Base-by-base conservation (phyloP, 2,888 invertebrate genomes). In the Alitta virens region DNA sequence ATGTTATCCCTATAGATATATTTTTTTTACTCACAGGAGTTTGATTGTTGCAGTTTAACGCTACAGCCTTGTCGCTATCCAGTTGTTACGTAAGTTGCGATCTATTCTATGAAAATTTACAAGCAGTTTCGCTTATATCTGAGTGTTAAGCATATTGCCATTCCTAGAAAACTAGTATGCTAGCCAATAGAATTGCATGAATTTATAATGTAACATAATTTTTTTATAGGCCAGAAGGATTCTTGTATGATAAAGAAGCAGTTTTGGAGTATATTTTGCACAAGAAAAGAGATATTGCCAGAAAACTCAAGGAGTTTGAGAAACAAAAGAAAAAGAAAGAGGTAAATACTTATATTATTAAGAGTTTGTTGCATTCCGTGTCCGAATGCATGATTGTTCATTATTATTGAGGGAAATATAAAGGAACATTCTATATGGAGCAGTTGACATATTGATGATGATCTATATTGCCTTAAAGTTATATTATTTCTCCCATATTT, bases 11-110 rank as follows among this genome's bases (percentile, higher is more conserved):
- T 9, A 38, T 24, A 40, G 38, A 25, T n/a, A 23, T 26, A 23
- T 49, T 43, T 24, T 23, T 50, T 42, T 23, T 63, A 63, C 33
- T 70, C 71, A 49, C 69, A 93, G 83, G 93, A 91, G 78, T 99
- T 98, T 81, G 99, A 99, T 82, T 96, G 96, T 79, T 99, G 99
- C 81, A 96, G 93, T 65, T 83, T 99, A 60, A 96, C 95, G 1
- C 84, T 99, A 63, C 99, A 99, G 78, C 98, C 99, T 0, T 99
- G 98, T 78, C 87, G 90, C 74, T 89, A 92, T 82, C 96, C 97
- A 27, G 92, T 97, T 1, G 85, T 97, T 42, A 92, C 92, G 88
- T 89, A 84, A 83, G 86, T 33, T 12, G n/a, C n/a, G n/a, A n/a
- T n/a, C n/a, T n/a, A n/a, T n/a, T n/a, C n/a, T n/a, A n/a, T n/a